A percentile compares a stretch with the other conserved stretches of the same genome.
These are phyloP conservation scores for Idris sp. DNA, from an alignment of 1,140 invertebrate genomes.

Conservation along the genomic window DNA sequence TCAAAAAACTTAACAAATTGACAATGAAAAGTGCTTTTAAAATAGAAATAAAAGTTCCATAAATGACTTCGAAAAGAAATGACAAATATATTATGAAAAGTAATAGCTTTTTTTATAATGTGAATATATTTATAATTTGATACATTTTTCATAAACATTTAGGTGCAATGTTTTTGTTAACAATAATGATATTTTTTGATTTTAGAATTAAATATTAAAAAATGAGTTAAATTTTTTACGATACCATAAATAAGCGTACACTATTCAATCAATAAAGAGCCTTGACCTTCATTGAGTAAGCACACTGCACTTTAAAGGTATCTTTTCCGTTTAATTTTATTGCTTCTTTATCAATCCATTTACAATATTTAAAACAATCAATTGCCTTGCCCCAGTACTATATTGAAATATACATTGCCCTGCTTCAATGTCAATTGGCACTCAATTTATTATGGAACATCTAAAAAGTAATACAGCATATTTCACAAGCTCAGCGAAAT, in stretches of 20 bases:
- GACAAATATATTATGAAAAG: no score
- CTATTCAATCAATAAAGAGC: slow-evolving; percentile 65
- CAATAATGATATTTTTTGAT: no score
- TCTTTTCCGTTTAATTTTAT: slow-evolving; percentile 46
- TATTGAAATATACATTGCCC: slow-evolving; percentile 5
- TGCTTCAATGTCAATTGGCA: slow-evolving; percentile 17
- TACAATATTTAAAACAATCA: slow-evolving; percentile 35
- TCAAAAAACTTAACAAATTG: no score
- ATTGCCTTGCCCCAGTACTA: slow-evolving; percentile 2
- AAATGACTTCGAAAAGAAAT: no score
- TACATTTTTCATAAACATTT: no score
- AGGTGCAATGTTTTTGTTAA: no score
- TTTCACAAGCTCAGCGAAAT: slow-evolving; percentile 14
- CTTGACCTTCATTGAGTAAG: slow-evolving; percentile 69
- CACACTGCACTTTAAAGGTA: slow-evolving; percentile 45
- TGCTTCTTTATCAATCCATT: slow-evolving; percentile 44
- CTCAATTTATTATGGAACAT: slow-evolving; percentile 10
- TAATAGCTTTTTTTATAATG: no score
- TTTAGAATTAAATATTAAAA: no score
- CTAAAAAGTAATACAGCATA: slow-evolving; percentile 17
- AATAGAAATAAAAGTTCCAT: no score
- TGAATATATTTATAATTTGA: no score
- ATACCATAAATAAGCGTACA: slow-evolving; percentile 30
- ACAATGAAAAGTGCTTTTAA: no score
- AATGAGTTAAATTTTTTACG: no score